These are phyloP conservation scores for Stegana nigrithorax DNA, from an alignment of 2,888 invertebrate genomes.

Conservation along the genomic window DNA sequence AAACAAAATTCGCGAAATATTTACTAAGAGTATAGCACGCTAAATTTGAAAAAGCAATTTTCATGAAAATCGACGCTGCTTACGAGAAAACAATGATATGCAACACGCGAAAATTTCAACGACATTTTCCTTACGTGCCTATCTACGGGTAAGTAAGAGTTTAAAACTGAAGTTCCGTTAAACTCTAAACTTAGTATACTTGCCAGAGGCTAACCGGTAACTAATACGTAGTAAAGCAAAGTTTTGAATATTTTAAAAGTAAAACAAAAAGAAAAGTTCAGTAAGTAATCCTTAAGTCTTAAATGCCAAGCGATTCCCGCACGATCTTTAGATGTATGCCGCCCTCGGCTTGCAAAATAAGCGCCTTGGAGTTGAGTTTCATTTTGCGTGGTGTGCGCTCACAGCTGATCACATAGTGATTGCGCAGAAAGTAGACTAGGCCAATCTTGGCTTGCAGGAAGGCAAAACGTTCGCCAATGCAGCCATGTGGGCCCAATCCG, in stretches of 20 bases:
- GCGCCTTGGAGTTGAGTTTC: constrained; percentile 60
- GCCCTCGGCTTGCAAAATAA: constrained; percentile 62
- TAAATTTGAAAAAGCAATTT: constrained; percentile 4
- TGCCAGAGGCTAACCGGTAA: too few relatives aligned
- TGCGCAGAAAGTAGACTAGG: constrained; percentile 61
- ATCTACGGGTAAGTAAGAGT: too few relatives aligned
- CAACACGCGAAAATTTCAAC: constrained; percentile 1
- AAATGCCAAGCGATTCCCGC: constrained; percentile 54
- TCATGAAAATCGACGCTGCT: background rate
- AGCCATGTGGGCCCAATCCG: constrained; percentile 66
- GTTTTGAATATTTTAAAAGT: background rate
- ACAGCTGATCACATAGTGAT: constrained; percentile 60
- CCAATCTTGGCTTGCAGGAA: constrained; percentile 66
- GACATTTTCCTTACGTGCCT: too few relatives aligned
- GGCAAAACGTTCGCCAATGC: constrained; percentile 68
- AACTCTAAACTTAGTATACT: background rate
- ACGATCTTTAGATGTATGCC: constrained; percentile 63
- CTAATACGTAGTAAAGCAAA: too few relatives aligned
- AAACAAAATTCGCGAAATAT: too few relatives aligned
- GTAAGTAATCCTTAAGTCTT: constrained; percentile 23
- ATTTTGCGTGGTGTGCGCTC: constrained; percentile 53
- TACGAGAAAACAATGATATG: background rate
- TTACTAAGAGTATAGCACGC: constrained; percentile 4
- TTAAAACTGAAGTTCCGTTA: background rate
- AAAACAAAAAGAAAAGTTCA: background rate